Evolutionary conservation across 2,113 vertebrate genomes (phyloP).

Genomic region (Calidris pugnax): DNA sequence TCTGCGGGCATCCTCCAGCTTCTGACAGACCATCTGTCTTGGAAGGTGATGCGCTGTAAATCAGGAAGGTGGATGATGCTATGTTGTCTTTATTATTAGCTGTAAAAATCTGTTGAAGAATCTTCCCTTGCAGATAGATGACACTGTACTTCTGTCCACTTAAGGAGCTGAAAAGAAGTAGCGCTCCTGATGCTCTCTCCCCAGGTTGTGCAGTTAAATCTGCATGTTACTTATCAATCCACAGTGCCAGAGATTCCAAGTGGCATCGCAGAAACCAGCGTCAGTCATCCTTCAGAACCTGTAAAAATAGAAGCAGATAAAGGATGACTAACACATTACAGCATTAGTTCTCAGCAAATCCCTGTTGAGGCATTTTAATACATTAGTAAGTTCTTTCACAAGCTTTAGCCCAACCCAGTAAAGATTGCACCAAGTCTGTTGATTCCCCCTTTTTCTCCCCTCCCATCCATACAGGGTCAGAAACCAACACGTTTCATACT

Average conservation of each 20-base stretch:
- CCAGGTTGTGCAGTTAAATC: conserved; percentile 19
- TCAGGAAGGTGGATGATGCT: conserved; percentile 22
- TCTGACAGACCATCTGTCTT: conserved; percentile 60
- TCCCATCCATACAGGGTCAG: background rate
- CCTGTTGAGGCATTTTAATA: conserved; percentile 49
- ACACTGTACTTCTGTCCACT: conserved; percentile 35
- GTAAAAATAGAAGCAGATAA: conserved; percentile 78
- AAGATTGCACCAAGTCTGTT: conserved; percentile 17
- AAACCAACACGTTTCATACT: background rate
- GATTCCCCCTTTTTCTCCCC: background rate
- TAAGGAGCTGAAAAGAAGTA: conserved; percentile 11
- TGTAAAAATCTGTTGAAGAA: background rate
- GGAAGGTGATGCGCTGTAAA: conserved; percentile 7
- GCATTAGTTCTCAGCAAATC: conserved; percentile 72
- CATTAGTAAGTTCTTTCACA: conserved; percentile 37
- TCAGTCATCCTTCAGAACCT: conserved; percentile 80
- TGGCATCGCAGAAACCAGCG: conserved; percentile 45
- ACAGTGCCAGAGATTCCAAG: conserved; percentile 7
- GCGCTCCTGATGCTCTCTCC: background rate
- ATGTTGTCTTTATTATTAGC: conserved; percentile 5
- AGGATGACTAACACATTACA: conserved; percentile 77
- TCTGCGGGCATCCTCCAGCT: conserved; percentile 52
- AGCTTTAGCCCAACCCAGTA: conserved; percentile 50
- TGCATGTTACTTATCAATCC: conserved; percentile 35
- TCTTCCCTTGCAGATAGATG: background rate